Conservation (phyloP, 2,113 vertebrate genomes). For the Riparia riparia region DNA sequence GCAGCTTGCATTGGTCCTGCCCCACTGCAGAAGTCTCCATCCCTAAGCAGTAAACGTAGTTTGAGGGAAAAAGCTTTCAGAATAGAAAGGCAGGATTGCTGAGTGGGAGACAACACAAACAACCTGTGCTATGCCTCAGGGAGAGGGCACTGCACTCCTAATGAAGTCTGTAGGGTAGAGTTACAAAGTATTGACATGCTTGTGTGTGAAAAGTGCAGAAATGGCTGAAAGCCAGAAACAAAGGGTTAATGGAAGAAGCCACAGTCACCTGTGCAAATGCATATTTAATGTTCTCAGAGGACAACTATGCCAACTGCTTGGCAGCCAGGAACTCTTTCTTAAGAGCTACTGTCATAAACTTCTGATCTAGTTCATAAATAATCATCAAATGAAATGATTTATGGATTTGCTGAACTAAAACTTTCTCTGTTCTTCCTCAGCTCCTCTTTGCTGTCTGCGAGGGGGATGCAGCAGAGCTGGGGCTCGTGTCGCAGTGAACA, state of each 20-base stretch:
- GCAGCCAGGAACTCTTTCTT: conserved; percentile 12
- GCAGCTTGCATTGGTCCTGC: not conserved
- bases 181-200: not conserved
- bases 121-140: not conserved
- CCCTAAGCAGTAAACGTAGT: not conserved
- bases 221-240: not conserved
- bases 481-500: not conserved
- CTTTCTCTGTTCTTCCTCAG: not conserved
- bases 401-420: conserved; percentile 30
- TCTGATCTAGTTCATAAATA: conserved; percentile 54
- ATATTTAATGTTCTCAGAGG: conserved; percentile 14
- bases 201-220: not conserved
- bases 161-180: not conserved
- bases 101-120: not conserved
- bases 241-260: conserved; percentile 13
- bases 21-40: not conserved
- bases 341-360: conserved; percentile 5
- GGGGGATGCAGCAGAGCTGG: not conserved
- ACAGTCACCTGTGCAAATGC: conserved; percentile 27
- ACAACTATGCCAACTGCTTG: conserved; percentile 4
- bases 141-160: not conserved
- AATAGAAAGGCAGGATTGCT: not conserved
- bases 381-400: conserved; percentile 25
- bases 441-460: not conserved
- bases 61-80: not conserved